Conservation (phyloP, 2,113 vertebrate species). For the Periophthalmus modestus region DNA sequence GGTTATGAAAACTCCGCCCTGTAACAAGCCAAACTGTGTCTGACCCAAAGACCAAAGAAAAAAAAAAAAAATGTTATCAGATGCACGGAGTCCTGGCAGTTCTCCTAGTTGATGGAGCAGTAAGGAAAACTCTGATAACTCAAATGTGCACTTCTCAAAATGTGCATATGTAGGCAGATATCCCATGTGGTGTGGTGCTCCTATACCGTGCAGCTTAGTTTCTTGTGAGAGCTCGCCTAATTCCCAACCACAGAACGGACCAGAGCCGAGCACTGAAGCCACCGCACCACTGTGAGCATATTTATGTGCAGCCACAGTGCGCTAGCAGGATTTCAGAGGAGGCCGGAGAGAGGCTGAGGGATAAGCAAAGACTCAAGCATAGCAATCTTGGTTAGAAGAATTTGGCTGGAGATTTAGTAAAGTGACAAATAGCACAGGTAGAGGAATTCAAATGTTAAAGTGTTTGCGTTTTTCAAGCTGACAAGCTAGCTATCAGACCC, state of each 20-base stretch:
- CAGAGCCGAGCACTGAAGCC: slow-evolving; percentile 13
- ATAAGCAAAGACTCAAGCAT: slow-evolving; percentile 45
- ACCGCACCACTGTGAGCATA: slow-evolving; percentile 1
- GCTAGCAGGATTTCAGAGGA: slow-evolving; percentile 11
- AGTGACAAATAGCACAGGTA: slow-evolving; percentile 18
- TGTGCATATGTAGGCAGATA: slow-evolving; percentile 43
- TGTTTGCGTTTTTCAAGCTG: no score
- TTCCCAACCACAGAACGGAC: slow-evolving; percentile 13
- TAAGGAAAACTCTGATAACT: slow-evolving; percentile 49
- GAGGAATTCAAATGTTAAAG: neutral
- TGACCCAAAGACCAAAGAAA: slow-evolving; percentile 46
- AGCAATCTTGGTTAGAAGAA: slow-evolving; percentile 52
- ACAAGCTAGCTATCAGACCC: no score
- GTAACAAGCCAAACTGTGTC: slow-evolving; percentile 60
- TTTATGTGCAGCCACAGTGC: neutral
- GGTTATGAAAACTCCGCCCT: slow-evolving; percentile 67
- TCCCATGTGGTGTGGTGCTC: slow-evolving; percentile 12
- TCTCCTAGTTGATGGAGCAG: slow-evolving; percentile 47
- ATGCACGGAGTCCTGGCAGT: slow-evolving; percentile 56
- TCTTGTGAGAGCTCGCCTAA: slow-evolving; percentile 5
- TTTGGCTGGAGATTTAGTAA: slow-evolving; percentile 37
- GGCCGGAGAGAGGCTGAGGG: slow-evolving; percentile 20
- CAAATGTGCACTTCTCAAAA: slow-evolving; percentile 38
- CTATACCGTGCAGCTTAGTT: slow-evolving; percentile 1
- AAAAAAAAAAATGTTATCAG: slow-evolving; percentile 63